Percentiles rank a stretch among this genome's conserved stretches.
phyloP scores from a whole-genome alignment of 1,140 invertebrate species.

The Drosophila athabasca region DNA sequence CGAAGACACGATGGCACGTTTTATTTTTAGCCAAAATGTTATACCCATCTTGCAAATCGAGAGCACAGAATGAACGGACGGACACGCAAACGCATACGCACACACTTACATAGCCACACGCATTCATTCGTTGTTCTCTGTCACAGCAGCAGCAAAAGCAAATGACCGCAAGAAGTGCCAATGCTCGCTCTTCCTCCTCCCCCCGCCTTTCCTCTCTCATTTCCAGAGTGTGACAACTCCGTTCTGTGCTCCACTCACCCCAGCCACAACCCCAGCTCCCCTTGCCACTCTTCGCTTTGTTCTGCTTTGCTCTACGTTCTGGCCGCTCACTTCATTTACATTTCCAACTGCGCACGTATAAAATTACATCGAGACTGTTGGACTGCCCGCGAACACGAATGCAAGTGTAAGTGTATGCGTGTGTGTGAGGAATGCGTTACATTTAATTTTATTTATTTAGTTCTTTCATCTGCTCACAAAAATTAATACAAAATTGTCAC shows the following conservation, averaged over 20 bases:
- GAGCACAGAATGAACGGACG: conserved; percentile 52
- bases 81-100: conserved; percentile 18
- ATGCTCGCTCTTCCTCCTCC: conserved; percentile 29
- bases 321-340: conserved; percentile 57
- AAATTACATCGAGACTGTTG: conserved; percentile 58
- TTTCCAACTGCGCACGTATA: conserved; percentile 77
- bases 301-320: conserved; percentile 7
- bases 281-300: conserved; percentile 11
- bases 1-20: conserved; percentile 43
- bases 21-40: conserved; percentile 73
- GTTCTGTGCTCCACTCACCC: conserved; percentile 11
- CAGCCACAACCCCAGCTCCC: conserved; percentile 6
- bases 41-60: conserved; percentile 66
- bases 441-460: conserved; percentile 1
- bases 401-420: background rate
- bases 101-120: conserved; percentile 19
- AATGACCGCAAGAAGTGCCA: conserved; percentile 72
- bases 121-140: background rate
- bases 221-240: background rate
- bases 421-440: background rate
- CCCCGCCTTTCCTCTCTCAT: conserved; percentile 18
- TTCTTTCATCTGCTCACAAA: conserved; percentile 18
- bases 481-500: conserved; percentile 43
- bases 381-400: background rate
- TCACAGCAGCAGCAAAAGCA: conserved; percentile 53